Percentiles rank a stretch among this genome's conserved stretches.
These are phyloP conservation scores for Cenopis cana DNA, from an alignment of 2,888 invertebrate genomes.

Conservation along the genomic window DNA sequence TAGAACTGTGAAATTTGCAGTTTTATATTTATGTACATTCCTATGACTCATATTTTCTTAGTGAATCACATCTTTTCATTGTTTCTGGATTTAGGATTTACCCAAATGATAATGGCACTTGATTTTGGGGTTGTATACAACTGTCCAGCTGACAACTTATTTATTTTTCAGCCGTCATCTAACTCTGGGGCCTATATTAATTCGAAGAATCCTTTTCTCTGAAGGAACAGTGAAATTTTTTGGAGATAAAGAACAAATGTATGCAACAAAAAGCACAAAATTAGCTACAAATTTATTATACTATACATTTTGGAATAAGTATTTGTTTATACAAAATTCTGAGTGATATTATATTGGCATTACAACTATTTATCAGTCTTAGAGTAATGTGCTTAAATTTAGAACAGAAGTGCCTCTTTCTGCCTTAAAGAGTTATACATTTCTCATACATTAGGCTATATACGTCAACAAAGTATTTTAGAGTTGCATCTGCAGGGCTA, in stretches of 20 bases:
- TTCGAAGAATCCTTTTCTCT: conserved; percentile 81
- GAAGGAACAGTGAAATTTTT: conserved; percentile 56
- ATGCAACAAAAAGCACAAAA: conserved; percentile 78
- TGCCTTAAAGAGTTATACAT: conserved; percentile 68
- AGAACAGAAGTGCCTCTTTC: conserved; percentile 74
- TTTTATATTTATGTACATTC: conserved; percentile 40
- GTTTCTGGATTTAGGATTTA: conserved; percentile 9
- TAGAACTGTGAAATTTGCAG: conserved; percentile 38
- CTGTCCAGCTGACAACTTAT: neutral
- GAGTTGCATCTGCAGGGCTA: conserved; percentile 27
- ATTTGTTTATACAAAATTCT: conserved; percentile 45
- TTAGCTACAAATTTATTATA: conserved; percentile 73
- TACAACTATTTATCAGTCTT: conserved; percentile 38
- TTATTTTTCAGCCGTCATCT: conserved; percentile 64
- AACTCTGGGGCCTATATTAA: conserved; percentile 74
- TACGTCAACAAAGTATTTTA: conserved; percentile 43
- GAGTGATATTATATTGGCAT: conserved; percentile 40
- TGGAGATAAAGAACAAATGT: conserved; percentile 67
- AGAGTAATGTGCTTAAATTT: conserved; percentile 53
- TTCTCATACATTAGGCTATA: conserved; percentile 54
- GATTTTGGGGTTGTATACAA: neutral
- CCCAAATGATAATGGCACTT: neutral
- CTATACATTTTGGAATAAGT: conserved; percentile 54
- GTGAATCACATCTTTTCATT: conserved; percentile 7
- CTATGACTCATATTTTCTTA: conserved; percentile 44